phyloP scores from a whole-genome alignment of 2,797 vertebrate species.

The Taenioides sp. region DNA sequence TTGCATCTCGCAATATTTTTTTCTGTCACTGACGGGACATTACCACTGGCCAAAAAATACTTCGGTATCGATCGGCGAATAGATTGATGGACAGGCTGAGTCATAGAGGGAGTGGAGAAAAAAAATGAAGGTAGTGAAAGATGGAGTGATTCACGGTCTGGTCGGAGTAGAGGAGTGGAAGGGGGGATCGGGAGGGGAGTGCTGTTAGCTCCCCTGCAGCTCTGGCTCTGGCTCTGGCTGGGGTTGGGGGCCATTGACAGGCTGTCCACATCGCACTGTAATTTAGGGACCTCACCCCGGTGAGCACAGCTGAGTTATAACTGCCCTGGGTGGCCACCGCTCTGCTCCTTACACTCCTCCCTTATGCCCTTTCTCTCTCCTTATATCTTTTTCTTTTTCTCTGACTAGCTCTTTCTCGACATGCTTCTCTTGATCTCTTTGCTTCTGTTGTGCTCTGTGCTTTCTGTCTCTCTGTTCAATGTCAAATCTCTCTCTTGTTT shows the following conservation, averaged over 20 bases:
- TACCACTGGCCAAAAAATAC: not conserved
- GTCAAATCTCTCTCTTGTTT: too few species aligned
- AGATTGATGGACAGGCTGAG: conserved; percentile 24
- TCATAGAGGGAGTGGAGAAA: conserved; percentile 23
- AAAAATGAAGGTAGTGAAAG: conserved; percentile 38
- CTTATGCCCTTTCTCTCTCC: not conserved
- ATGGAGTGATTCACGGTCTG: conserved; percentile 45
- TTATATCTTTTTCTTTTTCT: too few species aligned
- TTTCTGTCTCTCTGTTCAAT: too few species aligned
- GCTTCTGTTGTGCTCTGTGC: not conserved
- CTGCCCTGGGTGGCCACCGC: conserved; percentile 53
- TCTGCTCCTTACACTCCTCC: conserved; percentile 11
- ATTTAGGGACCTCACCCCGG: conserved; percentile 74
- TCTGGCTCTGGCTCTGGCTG: conserved; percentile 49
- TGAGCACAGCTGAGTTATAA: conserved; percentile 70
- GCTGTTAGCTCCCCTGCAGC: conserved; percentile 50
- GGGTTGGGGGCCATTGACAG: conserved; percentile 68
- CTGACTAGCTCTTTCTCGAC: too few species aligned
- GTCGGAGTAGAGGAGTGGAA: conserved; percentile 24
- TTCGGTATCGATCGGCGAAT: not conserved
- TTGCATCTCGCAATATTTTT: not conserved
- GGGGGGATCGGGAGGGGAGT: conserved; percentile 27
- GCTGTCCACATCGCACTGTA: conserved; percentile 76
- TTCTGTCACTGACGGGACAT: conserved; percentile 11
- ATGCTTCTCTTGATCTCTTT: not conserved